A percentile compares a stretch with the other conserved stretches of the same genome.
Conservation (phyloP, 2,113 vertebrate genomes). For the Tympanuchus pallidicinctus region DNA sequence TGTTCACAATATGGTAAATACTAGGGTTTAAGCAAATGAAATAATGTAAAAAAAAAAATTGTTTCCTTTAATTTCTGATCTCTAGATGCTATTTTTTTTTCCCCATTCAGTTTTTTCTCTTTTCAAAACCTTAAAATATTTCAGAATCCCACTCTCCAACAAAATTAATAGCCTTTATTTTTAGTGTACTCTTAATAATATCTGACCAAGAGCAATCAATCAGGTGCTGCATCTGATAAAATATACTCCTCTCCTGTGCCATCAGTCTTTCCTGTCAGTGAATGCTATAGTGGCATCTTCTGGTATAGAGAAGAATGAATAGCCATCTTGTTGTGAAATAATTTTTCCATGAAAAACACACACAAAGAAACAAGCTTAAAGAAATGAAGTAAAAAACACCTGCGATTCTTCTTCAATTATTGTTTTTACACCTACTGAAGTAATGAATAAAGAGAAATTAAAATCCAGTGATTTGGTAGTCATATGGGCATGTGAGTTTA, state of each 20-base stretch:
- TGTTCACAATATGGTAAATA: conserved; percentile 27
- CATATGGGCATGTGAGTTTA: neutral
- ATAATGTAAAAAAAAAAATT: conserved; percentile 53
- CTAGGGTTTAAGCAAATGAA: conserved; percentile 19
- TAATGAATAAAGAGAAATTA: conserved; percentile 17
- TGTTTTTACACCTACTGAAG: neutral
- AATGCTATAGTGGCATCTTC: conserved; percentile 76
- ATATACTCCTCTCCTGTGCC: neutral
- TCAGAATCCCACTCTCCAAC: conserved; percentile 24
- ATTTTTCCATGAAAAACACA: neutral
- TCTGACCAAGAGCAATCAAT: neutral
- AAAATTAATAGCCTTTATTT: neutral
- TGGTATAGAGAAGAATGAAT: conserved; percentile 56
- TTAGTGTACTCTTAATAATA: neutral
- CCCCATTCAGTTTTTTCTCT: neutral
- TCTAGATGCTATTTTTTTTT: neutral
- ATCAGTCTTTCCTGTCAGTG: conserved; percentile 9
- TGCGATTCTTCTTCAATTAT: conserved; percentile 5
- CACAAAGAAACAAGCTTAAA: neutral
- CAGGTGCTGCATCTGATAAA: neutral
- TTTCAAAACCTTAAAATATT: neutral
- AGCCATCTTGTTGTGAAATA: neutral
- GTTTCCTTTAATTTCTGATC: conserved; percentile 45
- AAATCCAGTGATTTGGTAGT: neutral
- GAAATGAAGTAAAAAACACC: neutral